Evolutionary conservation across 92 coral and sea anemone species (phyloP).

Genomic region (Phenganax subtilis): DNA sequence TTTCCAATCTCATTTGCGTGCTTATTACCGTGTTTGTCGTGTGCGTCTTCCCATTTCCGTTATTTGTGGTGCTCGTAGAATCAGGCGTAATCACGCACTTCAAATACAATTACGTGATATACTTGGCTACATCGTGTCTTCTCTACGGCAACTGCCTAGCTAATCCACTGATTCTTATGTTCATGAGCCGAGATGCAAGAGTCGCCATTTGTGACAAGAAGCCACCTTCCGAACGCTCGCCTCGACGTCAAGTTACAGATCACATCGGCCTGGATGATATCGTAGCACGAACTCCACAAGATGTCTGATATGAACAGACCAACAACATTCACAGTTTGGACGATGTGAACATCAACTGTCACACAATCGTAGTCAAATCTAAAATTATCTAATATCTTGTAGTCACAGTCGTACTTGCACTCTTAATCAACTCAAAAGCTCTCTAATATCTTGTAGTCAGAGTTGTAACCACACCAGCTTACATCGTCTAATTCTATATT

Average conservation of each 20-base stretch:
- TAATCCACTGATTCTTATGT: conserved; percentile 15
- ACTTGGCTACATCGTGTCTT: conserved; percentile 8
- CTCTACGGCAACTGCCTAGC: conserved; percentile 34
- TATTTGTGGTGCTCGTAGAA: conserved; percentile 19
- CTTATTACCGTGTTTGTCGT: conserved; percentile 19
- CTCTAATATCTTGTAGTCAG: no score
- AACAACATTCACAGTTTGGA: no score
- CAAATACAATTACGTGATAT: not conserved
- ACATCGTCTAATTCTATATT: no score
- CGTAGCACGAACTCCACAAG: not conserved
- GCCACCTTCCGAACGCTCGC: not conserved
- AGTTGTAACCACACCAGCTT: no score
- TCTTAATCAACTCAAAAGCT: no score
- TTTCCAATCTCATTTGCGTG: conserved; percentile 19
- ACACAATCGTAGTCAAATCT: no score
- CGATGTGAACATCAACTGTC: no score
- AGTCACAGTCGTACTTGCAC: no score
- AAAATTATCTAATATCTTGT: no score
- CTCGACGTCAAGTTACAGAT: not conserved
- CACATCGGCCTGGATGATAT: not conserved
- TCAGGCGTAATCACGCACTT: not conserved
- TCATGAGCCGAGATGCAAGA: conserved; percentile 22
- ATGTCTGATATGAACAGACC: no score
- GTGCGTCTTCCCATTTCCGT: conserved; percentile 20
- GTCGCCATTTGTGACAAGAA: not conserved